Base-by-base conservation (phyloP, 2,113 vertebrate genomes). In the Xenotilapia caudafasciata region DNA sequence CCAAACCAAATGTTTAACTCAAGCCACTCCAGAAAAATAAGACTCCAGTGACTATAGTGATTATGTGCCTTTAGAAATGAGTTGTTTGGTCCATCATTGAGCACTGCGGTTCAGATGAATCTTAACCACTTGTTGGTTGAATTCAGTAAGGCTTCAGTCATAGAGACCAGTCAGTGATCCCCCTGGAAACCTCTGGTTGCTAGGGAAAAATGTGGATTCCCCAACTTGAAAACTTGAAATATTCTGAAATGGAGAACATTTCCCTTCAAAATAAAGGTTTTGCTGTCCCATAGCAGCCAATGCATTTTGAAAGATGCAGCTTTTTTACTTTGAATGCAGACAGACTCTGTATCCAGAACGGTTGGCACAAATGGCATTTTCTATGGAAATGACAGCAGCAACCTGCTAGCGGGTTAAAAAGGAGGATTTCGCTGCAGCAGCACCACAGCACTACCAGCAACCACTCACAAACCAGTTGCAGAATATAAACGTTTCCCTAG, bases 1-100 rank as follows among this genome's bases (percentile, higher is more conserved):
- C 23, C 65, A 89, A 45, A 11, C 9, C 35, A 60, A 70, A 85
- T 15, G 7, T 70, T 86, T 85, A 89, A 77, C 82, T 80, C 47
- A 77, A 40, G 23, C 42, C n/a, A 28, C 40, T 33, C 33, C 53
- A 55, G 9, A 21, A 40, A 40, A 80, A 15, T 55, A 49, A 75
- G 42, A 49, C 45, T 31, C 1, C 45, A 3, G 45, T 51, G 42
- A 77, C 26, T 51, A 51, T 51, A 77, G 10, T 51, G 73, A 77
- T 51, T n/a, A 31, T 77, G 17, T n/a, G 26, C 26, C 26, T 51
- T 77, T 51, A 77, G 70, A 77, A 77, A 51, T 51, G 1, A 75
- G 1, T 15, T 51, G 45, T 77, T 77, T 77, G 26, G 42, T 77
- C 42, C 70, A 77, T 49, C 15, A 12, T 12, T 49, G 42, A 0